These are phyloP conservation scores for Piezodorus guildinii DNA, from an alignment of 1,140 invertebrate genomes.

Conservation along the genomic window DNA sequence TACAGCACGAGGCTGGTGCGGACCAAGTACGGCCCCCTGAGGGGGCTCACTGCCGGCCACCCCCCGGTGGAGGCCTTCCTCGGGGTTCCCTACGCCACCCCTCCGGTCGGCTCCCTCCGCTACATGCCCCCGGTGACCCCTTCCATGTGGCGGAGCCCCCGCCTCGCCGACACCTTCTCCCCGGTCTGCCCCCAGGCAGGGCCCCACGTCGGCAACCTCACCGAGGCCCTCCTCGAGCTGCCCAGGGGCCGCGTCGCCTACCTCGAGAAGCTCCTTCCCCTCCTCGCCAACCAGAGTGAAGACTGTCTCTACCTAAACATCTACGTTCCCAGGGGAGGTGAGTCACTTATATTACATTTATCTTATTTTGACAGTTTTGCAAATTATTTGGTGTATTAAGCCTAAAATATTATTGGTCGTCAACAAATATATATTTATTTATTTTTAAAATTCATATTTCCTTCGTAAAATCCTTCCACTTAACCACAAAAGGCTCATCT, in stretches of 20 bases:
- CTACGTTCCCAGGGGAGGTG: constrained; percentile 76
- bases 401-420: too few relatives aligned
- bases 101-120: constrained; percentile 56
- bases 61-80: constrained; percentile 85
- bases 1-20: constrained; percentile 66
- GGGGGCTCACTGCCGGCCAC: constrained; percentile 65
- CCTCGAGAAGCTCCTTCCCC: constrained; percentile 65
- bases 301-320: constrained; percentile 96
- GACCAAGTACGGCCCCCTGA: constrained; percentile 75
- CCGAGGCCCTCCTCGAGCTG: constrained; percentile 59
- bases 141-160: constrained; percentile 71
- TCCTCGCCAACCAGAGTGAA: constrained; percentile 82
- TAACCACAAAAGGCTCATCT: too few relatives aligned
- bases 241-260: constrained; percentile 69
- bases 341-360: constrained; percentile 32
- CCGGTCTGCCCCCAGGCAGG: constrained; percentile 82
- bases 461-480: too few relatives aligned
- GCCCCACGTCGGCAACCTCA: constrained; percentile 53
- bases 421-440: too few relatives aligned
- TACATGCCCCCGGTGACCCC: constrained; percentile 92
- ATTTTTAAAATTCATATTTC: too few relatives aligned
- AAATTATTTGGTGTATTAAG: too few relatives aligned
- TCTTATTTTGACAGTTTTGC: too few relatives aligned
- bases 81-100: constrained; percentile 84
- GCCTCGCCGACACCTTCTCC: constrained; percentile 65